Evolutionary conservation across 2,797 vertebrate species (phyloP), one percentile per base, ranked within the genome.

Genomic region (Myiotriccus ornatus): DNA sequence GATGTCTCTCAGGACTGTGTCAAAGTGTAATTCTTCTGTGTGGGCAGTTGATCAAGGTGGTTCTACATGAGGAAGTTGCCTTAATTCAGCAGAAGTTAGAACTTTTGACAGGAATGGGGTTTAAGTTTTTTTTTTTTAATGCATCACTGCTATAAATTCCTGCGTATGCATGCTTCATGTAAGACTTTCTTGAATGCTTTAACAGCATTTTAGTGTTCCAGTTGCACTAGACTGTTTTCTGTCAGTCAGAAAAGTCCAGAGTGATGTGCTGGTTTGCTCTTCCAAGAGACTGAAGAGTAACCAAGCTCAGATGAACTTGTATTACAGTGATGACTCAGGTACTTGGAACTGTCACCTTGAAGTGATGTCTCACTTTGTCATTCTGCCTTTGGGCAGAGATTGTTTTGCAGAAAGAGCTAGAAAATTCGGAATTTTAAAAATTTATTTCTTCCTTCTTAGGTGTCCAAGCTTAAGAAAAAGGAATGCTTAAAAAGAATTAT

Each of bases 401-500:
- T 34, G 4, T 75, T 87, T 50, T 68, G 14, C n/a, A 52, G 30
- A 22, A 87, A 81, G 14, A 70, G 30, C 6, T 67, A 50, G 53
- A 35, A 65, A 90, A 44, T 14, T 4, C 17, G 14, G 3, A 14
- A 11, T 30, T 32, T 46, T 62, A 55, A 21, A 8, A 22, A 22
- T 60, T 80, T 69, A 9, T 84, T 18, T 7, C 10, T 83, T 47
- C 25, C 10, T 75, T 35, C 37, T 75, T 82, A 63, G 17, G 19
- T 63, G 14, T 35, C 12, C 9, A 10, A 79, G 9, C 15, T 56
- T 39, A 39, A 52, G 20, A 78, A 46, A 65, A 76, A 50, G 18
- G 6, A 37, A 13, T 44, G 3, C 21, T 60, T 28, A 20, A 67
- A 84, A 76, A 0, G 3, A 20, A 2, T 21, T 44, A 0, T 10